Base-by-base conservation (phyloP, 2,888 invertebrate genomes). In the Willowsia nigromaculata region DNA sequence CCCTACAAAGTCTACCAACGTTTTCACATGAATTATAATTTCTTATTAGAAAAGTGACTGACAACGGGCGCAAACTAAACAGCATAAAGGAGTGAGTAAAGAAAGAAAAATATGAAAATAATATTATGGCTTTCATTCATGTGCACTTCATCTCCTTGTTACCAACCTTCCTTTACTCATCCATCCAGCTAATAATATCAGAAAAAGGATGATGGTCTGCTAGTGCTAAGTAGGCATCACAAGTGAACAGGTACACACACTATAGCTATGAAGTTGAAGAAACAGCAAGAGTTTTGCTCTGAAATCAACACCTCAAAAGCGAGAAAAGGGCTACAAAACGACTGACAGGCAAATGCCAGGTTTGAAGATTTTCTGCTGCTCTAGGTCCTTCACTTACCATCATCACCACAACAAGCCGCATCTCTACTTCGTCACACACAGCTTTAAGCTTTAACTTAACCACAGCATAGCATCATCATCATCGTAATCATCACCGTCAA, bases 281-380 rank as follows among this genome's bases (percentile, higher is more conserved):
- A 56, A 50, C 50, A 30, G 33, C 33, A 43, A 47, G 47, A 11
- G 47, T 59, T 33, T 2, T 85, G 86, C 27, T 78, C 82, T 88
- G 88, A 88, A 88, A 88, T 88, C 88, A 88, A 76, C 88, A 88
- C 88, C 88, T 88, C 56, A 33, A 22, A 43, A 65, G 40, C 33
- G 25, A 65, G 22, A 78, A 53, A 81, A 50, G 59, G 82, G 43
- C 62, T 47, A 27, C 15, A 78, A 30, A 78, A 68, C 47, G 53
- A 33, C 81, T 88, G 87, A 88, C 87, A 88, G 82, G 71, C 62
- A 88, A 88, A 88, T 88, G 82, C 87, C 81, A 82, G 81, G 87
- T 50, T 82, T 71, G 74, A 71, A 71, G 68, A 62, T 85, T 87
- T 87, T 43, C 25, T 47, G 76, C 62, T 85, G 25, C 82, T 82